phyloP scores from a whole-genome alignment of 2,113 vertebrate genomes.

The Pollimyrus isidori region DNA sequence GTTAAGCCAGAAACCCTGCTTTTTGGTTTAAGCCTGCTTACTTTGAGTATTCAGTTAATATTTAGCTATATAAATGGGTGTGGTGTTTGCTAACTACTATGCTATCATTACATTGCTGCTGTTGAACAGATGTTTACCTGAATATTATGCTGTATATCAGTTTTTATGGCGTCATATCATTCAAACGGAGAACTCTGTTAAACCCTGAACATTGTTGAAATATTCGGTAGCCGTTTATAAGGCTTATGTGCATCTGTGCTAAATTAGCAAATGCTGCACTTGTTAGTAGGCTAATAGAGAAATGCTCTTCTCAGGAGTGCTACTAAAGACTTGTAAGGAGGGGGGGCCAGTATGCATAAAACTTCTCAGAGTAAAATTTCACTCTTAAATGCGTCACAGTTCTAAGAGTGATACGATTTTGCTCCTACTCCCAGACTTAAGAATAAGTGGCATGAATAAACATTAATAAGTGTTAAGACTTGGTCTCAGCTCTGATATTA shows the following conservation, averaged over 20 bases:
- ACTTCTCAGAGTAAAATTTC: too few species aligned
- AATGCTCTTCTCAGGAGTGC: not conserved
- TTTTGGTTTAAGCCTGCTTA: not conserved
- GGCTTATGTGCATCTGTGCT: not conserved
- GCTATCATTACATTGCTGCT: not conserved
- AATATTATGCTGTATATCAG: not conserved
- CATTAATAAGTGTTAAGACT: too few species aligned
- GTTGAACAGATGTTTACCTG: not conserved
- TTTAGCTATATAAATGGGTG: not conserved
- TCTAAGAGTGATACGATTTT: too few species aligned
- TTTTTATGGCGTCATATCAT: not conserved
- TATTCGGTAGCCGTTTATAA: not conserved
- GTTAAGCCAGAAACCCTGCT: too few species aligned
- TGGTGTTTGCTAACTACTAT: not conserved
- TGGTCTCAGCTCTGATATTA: too few species aligned
- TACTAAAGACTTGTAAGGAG: not conserved
- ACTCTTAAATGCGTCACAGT: too few species aligned
- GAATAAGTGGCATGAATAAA: too few species aligned
- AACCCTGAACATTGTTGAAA: too few species aligned
- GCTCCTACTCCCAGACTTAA: too few species aligned
- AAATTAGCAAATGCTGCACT: not conserved
- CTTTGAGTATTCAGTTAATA: not conserved
- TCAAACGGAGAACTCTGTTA: too few species aligned
- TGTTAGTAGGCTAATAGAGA: not conserved
- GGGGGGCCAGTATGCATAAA: too few species aligned